These are phyloP conservation scores for Sciurus carolinensis DNA, from an alignment of 2,797 vertebrate species.

Conservation along the genomic window DNA sequence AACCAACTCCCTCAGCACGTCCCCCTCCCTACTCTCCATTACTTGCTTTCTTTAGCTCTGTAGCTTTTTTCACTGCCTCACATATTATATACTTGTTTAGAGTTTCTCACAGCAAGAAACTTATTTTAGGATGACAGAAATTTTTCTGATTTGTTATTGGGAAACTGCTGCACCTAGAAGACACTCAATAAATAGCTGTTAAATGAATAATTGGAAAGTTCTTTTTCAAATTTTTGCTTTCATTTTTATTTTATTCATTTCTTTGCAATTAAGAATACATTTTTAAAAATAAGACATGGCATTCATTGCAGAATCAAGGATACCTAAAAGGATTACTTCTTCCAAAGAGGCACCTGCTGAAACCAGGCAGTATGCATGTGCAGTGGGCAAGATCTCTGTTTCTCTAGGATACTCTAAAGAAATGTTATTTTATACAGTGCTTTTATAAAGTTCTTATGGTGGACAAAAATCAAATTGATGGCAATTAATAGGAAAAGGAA, in stretches of 20 bases:
- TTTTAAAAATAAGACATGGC: neutral
- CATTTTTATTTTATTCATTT: neutral
- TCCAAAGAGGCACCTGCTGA: neutral
- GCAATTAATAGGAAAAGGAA: neutral
- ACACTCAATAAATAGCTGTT: neutral
- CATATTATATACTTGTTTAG: neutral
- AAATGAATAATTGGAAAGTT: neutral
- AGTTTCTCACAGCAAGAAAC: neutral
- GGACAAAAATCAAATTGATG: neutral
- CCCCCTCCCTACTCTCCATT: neutral
- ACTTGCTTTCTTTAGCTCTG: neutral
- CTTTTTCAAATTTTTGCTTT: neutral
- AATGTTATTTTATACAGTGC: neutral
- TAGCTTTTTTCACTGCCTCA: neutral
- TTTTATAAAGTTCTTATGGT: neutral
- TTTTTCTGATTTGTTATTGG: conserved; percentile 26
- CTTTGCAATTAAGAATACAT: neutral
- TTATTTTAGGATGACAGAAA: neutral
- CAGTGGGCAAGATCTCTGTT: neutral
- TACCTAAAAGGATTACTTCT: neutral
- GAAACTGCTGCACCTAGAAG: neutral
- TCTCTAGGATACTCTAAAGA: neutral
- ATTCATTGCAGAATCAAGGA: neutral
- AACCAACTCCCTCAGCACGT: neutral
- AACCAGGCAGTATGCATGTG: neutral